These are phyloP conservation scores for Pipistrellus nathusii DNA, from an alignment of 2,797 vertebrate genomes.

Conservation along the genomic window DNA sequence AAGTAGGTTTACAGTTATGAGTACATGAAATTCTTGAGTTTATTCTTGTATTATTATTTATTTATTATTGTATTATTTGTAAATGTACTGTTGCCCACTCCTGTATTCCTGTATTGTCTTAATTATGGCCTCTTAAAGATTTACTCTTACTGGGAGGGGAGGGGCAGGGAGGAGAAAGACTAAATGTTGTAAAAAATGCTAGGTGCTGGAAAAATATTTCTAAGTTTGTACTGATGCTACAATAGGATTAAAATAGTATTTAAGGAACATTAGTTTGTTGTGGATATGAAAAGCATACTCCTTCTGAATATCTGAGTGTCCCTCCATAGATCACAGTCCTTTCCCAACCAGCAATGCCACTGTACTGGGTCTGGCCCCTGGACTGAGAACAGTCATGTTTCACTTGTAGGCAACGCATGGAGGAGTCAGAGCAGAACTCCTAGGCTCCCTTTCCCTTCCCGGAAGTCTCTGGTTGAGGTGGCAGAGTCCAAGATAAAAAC, in stretches of 20 bases:
- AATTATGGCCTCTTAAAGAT: neutral
- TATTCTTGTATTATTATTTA: neutral
- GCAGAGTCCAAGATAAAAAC: neutral
- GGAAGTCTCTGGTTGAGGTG: neutral
- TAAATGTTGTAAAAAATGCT: conserved; percentile 22
- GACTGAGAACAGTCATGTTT: neutral
- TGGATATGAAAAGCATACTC: neutral
- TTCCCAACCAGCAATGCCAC: neutral
- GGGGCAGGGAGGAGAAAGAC: neutral
- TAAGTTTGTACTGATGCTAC: neutral
- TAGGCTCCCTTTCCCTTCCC: neutral
- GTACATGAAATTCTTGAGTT: neutral
- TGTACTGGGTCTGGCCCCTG: neutral
- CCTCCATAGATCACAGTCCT: neutral
- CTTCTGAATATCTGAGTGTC: neutral
- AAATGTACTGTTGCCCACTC: neutral
- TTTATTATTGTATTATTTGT: neutral
- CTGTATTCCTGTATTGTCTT: neutral
- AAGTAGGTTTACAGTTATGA: neutral
- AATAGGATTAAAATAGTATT: conserved; percentile 2
- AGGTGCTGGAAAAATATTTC: neutral
- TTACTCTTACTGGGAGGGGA: neutral
- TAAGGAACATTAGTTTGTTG: conserved; percentile 1
- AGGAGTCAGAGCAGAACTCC: neutral
- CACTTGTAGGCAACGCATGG: neutral